Evolutionary conservation across 1,140 invertebrate genomes (phyloP).

Genomic region (Drosophila hydei): DNA sequence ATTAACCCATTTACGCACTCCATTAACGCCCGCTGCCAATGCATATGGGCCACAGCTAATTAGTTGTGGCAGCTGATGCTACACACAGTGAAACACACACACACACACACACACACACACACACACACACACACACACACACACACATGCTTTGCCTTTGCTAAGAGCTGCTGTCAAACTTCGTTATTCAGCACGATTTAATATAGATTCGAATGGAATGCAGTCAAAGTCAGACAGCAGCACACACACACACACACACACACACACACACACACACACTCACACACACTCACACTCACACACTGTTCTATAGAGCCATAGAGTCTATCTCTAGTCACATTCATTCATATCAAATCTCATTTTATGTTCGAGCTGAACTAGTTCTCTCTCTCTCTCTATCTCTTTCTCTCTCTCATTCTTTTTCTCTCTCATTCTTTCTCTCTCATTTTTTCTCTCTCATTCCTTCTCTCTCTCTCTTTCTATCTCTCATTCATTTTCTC

Average conservation of each 20-base stretch:
- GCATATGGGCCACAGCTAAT: constrained; percentile 68
- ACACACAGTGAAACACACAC: constrained; percentile 11
- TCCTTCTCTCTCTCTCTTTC: too few species aligned
- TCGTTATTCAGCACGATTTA: constrained; percentile 68
- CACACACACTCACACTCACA: constrained; percentile 9
- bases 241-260: constrained; percentile 3
- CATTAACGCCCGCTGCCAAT: constrained; percentile 72
- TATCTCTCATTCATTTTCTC: too few species aligned
- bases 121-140: constrained; percentile 8
- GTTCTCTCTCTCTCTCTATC: too few species aligned
- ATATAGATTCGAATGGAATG: constrained; percentile 54
- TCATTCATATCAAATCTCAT: not conserved
- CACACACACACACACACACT: not conserved
- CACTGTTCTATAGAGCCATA: not conserved
- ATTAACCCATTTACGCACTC: constrained; percentile 81
- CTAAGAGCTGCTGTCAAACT: constrained; percentile 51
- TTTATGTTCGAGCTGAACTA: too few species aligned
- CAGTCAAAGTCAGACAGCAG: constrained; percentile 2
- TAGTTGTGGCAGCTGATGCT: constrained; percentile 74
- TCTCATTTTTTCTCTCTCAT: too few species aligned
- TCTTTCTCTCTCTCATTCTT: too few species aligned
- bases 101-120: constrained; percentile 5
- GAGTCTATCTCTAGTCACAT: not conserved
- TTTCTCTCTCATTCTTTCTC: too few species aligned
- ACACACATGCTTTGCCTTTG: not conserved